These are phyloP conservation scores for Chondrosia reniformis DNA, from an alignment of 37 sponge, comb jelly and placozoan species.

Conservation along the genomic window DNA sequence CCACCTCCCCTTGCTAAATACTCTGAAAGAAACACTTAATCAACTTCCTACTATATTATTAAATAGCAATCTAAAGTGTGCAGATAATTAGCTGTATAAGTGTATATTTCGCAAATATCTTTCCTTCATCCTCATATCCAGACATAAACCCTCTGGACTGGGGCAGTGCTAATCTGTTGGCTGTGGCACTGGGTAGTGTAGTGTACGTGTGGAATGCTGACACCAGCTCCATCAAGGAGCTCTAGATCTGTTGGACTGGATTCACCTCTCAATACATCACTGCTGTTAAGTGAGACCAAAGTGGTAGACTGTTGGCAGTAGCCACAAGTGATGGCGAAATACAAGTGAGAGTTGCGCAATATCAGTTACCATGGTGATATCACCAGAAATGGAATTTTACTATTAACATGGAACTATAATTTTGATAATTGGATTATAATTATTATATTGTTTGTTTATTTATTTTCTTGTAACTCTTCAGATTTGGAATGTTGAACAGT, in stretches of 20 bases:
- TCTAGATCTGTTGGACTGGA: slow-evolving; percentile 31
- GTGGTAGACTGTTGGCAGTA: slow-evolving; percentile 68
- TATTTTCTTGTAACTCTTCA: no score
- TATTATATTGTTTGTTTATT: no score
- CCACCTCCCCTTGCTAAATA: no score
- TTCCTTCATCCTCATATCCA: no score
- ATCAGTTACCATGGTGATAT: not conserved
- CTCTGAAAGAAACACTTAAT: no score
- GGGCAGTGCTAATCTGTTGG: slow-evolving; percentile 65
- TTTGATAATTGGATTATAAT: no score
- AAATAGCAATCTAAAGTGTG: no score
- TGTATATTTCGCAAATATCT: no score
- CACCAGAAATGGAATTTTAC: not conserved
- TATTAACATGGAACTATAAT: no score
- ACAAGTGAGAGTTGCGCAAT: no score
- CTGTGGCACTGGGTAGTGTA: slow-evolving; percentile 66
- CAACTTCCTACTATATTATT: no score
- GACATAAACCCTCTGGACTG: slow-evolving; percentile 91
- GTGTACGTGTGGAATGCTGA: slow-evolving; percentile 79
- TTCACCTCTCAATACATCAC: slow-evolving; percentile 25
- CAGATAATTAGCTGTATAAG: no score
- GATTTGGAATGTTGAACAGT: slow-evolving; percentile 80
- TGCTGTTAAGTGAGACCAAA: slow-evolving; percentile 55
- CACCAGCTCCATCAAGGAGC: slow-evolving; percentile 44
- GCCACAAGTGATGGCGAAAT: slow-evolving; percentile 72